phyloP scores from a whole-genome alignment of 2,888 invertebrate genomes.

The Neocrepidodera transversa region DNA sequence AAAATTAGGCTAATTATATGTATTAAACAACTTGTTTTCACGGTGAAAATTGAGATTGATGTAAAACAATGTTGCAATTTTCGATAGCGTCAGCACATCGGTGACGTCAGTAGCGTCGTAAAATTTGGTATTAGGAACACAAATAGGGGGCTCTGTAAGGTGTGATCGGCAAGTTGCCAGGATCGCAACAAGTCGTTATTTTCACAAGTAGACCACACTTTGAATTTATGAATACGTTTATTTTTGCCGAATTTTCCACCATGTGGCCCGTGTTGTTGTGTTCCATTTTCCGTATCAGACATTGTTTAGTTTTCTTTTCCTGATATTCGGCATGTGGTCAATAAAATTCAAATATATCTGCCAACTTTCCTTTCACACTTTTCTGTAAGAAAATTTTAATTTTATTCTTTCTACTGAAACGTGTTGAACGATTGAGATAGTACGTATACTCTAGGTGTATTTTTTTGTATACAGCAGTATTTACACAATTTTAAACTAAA shows the following conservation, averaged over 20 bases:
- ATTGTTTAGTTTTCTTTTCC: conserved; percentile 23
- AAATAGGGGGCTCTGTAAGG: conserved; percentile 54
- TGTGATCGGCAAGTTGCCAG: conserved; percentile 58
- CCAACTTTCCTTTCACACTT: conserved; percentile 1
- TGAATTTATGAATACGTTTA: conserved; percentile 31
- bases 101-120: conserved; percentile 36
- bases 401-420: background rate
- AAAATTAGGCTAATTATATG: background rate
- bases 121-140: conserved; percentile 41
- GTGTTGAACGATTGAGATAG: no score
- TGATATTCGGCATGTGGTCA: conserved; percentile 23
- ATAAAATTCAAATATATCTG: conserved; percentile 8
- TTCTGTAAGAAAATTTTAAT: background rate
- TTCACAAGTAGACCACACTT: conserved; percentile 34
- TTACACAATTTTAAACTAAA: no score
- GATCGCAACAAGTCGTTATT: conserved; percentile 53
- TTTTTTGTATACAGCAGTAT: no score
- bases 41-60: no score
- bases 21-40: background rate
- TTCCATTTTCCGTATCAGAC: conserved; percentile 7
- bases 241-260: conserved; percentile 20
- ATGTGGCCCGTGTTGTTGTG: conserved; percentile 12
- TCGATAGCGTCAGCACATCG: conserved; percentile 32
- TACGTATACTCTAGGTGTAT: no score
- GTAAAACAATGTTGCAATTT: no score